phyloP scores from a whole-genome alignment of 2,113 vertebrate genomes.

The Isurus oxyrinchus region DNA sequence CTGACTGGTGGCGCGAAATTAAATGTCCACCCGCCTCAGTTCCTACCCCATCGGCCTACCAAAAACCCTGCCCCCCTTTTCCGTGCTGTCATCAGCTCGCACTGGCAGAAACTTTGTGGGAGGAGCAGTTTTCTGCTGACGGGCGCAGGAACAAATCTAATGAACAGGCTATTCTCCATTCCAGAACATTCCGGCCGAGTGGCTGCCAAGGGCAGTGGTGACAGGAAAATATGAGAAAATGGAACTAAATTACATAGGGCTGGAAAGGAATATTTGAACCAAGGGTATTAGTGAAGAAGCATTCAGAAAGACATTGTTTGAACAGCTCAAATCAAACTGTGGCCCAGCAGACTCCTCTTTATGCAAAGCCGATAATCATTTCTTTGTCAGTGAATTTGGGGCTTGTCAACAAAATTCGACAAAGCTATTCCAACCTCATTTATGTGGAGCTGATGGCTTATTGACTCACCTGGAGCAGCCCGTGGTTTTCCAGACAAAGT shows the following conservation, averaged over 20 bases:
- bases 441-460: background rate
- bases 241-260: background rate
- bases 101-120: background rate
- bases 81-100: background rate
- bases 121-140: background rate
- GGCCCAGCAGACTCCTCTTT: background rate
- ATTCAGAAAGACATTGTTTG: slow-evolving; percentile 5
- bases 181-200: background rate
- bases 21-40: background rate
- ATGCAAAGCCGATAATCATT: background rate
- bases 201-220: too few species aligned
- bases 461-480: background rate
- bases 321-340: slow-evolving; percentile 26
- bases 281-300: background rate
- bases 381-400: slow-evolving; percentile 17
- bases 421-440: slow-evolving; percentile 16
- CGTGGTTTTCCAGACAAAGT: background rate
- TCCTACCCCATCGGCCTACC: background rate
- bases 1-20: too few species aligned
- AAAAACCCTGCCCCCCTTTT: background rate
- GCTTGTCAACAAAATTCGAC: slow-evolving; percentile 13
- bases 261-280: background rate
- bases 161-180: too few species aligned
- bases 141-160: background rate
- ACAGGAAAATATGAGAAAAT: background rate